Evolutionary conservation across 2,113 vertebrate species (phyloP).

Genomic region (Numenius arquata): DNA sequence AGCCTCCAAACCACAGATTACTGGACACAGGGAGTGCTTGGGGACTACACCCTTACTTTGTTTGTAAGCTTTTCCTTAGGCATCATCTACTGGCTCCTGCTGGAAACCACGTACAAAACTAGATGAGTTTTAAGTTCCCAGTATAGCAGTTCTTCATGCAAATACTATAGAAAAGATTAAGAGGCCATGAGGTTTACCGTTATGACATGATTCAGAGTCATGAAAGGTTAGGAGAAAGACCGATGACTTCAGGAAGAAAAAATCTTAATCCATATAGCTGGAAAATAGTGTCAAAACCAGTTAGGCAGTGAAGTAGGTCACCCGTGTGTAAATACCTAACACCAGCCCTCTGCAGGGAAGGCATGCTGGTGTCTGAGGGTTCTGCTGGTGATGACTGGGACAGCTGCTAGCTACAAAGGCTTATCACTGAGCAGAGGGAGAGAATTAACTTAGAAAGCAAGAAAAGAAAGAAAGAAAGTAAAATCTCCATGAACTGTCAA

Average conservation of each 20-base stretch:
- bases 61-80: neutral
- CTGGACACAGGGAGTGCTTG: neutral
- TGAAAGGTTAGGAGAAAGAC: neutral
- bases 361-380: neutral
- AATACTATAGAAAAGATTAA: neutral
- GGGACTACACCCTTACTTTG: neutral
- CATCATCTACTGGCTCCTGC: neutral
- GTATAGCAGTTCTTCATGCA: neutral
- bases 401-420: neutral
- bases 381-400: neutral
- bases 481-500: neutral
- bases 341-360: neutral
- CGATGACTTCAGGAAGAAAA: neutral
- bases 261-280: neutral
- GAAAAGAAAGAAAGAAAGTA: neutral
- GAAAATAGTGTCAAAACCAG: neutral
- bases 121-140: neutral
- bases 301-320: conserved; percentile 16
- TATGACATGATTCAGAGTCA: neutral
- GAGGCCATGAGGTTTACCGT: neutral
- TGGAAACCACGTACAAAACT: neutral
- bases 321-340: neutral
- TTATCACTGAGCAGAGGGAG: neutral
- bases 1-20: neutral
- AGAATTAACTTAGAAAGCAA: neutral